These are phyloP conservation scores for Gopherus flavomarginatus DNA, from an alignment of 2,113 vertebrate species.

Conservation along the genomic window DNA sequence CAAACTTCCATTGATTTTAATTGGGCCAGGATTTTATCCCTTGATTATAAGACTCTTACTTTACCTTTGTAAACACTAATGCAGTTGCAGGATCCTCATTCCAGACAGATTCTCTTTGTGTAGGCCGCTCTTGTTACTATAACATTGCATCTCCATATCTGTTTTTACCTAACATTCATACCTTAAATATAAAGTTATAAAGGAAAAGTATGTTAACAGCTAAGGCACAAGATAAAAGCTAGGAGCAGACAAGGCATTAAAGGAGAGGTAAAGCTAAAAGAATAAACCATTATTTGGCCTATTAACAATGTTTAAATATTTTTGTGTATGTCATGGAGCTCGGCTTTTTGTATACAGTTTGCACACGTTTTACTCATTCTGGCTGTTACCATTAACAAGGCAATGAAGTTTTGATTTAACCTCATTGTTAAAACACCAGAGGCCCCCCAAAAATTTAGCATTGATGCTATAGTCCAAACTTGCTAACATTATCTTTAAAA, in stretches of 20 bases:
- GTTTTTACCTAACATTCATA: constrained; percentile 4
- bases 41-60: constrained; percentile 34
- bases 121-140: background rate
- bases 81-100: background rate
- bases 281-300: constrained; percentile 61
- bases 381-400: background rate
- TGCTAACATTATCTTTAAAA: constrained; percentile 59
- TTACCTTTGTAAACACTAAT: background rate
- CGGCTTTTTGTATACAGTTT: background rate
- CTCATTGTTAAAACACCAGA: fast-evolving
- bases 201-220: constrained; percentile 57
- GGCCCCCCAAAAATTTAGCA: background rate
- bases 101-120: constrained; percentile 9
- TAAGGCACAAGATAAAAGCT: constrained; percentile 47
- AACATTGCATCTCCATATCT: background rate
- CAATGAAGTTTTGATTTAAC: background rate
- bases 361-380: constrained; percentile 26
- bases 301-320: constrained; percentile 68
- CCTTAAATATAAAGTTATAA: constrained; percentile 51
- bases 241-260: constrained; percentile 20
- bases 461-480: background rate
- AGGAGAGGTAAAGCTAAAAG: constrained; percentile 59
- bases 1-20: background rate
- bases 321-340: constrained; percentile 37
- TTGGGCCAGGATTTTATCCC: background rate